Base-by-base conservation (phyloP, 2,888 invertebrate genomes). In the Muschampia plurimacula region DNA sequence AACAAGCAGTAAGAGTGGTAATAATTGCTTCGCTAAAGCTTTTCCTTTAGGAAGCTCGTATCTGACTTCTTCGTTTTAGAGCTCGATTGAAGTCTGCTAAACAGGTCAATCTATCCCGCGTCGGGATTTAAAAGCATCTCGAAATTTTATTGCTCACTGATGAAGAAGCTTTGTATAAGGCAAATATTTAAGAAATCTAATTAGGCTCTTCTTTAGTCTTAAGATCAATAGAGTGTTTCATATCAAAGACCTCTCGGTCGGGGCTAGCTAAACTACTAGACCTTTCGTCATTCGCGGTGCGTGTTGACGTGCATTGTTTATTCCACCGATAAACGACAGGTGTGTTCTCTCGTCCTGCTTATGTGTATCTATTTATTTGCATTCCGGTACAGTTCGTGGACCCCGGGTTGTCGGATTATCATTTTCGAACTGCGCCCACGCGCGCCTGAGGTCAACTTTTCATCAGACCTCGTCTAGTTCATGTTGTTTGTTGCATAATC, bases 341-440 rank as follows among this genome's bases (percentile, higher is more conserved):
- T 93, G 92, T 87, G 85, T 85, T 81, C 82, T 85, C 85, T 86
- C 90, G 87, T 90, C 91, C 90, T 92, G 91, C 89, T 89, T 88
- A 89, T 89, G 83, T 85, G 86, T 86, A 88, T 87, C 86, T 90
- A 92, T 92, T 92, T 93, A 91, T 93, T 93, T 93, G 92, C 93
- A 91, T 93, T 89, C 93, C 92, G 82, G 85, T 84, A 83, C 86
- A 88, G 92, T 91, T 92, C 92, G 89, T 88, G 88, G 88, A 91
- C 92, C 91, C 84, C 86, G 82, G 80, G 76, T 80, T 81, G 83
- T 82, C 78, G 82, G 86, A 88, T 91, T 87, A 87, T 86, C 84
- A 88, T 89, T 88, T 87, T 90, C 86, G 87, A 85, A 83, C 79
- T 78, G 77, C 86, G 83, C 87, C 88, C 84, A 89, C 89, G 82